Evolutionary conservation across 2,113 vertebrate genomes (phyloP).

Genomic region (Pardalotus punctatus): DNA sequence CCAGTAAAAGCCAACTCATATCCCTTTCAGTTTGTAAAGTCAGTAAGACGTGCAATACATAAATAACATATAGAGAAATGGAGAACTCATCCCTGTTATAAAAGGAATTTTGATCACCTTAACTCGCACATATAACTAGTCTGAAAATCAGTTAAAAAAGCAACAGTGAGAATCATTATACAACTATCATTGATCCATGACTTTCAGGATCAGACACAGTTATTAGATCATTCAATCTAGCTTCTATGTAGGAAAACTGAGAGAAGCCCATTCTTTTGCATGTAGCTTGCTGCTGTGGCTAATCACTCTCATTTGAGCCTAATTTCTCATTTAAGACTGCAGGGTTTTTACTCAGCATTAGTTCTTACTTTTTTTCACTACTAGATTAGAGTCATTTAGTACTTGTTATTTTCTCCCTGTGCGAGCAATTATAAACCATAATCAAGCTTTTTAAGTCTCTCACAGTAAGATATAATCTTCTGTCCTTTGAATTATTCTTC

Average conservation of each 20-base stretch:
- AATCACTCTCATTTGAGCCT: background rate
- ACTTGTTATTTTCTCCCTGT: constrained; percentile 41
- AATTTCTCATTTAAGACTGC: constrained; percentile 38
- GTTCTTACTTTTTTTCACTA: background rate
- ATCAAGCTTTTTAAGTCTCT: constrained; percentile 39
- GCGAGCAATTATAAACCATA: constrained; percentile 26
- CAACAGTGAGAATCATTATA: background rate
- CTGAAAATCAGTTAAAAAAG: background rate
- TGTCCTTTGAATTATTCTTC: constrained; percentile 27
- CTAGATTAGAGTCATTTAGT: constrained; percentile 31
- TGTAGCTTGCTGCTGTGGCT: background rate
- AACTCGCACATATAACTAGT: background rate
- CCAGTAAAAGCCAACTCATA: accelerated
- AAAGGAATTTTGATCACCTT: background rate
- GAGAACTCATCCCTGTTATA: background rate
- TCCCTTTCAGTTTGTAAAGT: background rate
- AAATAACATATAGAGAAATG: background rate
- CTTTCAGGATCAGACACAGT: background rate
- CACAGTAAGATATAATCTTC: constrained; percentile 15
- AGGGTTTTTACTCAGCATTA: background rate
- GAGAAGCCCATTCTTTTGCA: background rate
- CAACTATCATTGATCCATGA: background rate
- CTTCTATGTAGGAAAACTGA: background rate
- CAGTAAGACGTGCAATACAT: too few relatives aligned
- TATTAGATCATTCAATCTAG: background rate